Evolutionary conservation across 2,888 invertebrate species (phyloP).

Genomic region (Andrena praecox): DNA sequence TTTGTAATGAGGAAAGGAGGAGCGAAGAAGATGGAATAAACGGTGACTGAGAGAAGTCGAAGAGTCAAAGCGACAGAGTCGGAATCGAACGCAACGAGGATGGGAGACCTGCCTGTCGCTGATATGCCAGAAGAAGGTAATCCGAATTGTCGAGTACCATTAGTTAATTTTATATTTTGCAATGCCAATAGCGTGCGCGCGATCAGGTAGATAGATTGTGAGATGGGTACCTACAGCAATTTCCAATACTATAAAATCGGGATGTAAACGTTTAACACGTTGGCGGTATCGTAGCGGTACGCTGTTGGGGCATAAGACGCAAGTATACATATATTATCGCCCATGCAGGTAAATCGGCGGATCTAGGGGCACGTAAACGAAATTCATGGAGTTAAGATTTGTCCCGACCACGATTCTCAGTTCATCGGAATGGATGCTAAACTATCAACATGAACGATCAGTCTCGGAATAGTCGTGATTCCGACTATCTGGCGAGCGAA

Average conservation of each 20-base stretch:
- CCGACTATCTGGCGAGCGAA: slow-evolving; percentile 54
- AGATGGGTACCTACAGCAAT: too few species aligned
- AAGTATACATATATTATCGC: too few species aligned
- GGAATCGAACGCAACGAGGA: background rate
- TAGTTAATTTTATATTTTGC: background rate
- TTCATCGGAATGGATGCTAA: background rate
- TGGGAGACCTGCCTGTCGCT: slow-evolving; percentile 14
- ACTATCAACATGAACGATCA: background rate
- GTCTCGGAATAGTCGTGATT: slow-evolving; percentile 24
- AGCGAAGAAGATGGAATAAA: background rate
- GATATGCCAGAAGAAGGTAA: slow-evolving; percentile 63
- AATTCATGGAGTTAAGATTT: background rate
- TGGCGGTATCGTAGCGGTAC: too few species aligned
- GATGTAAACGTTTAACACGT: too few species aligned
- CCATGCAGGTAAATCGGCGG: too few species aligned
- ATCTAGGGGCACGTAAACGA: background rate
- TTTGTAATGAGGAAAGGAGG: background rate
- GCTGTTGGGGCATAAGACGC: too few species aligned
- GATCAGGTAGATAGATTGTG: too few species aligned
- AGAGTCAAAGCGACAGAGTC: background rate
- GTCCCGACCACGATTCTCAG: background rate
- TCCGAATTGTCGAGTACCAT: background rate
- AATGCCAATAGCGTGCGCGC: background rate
- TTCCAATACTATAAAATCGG: too few species aligned
- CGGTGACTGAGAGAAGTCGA: background rate